Percentiles rank a stretch among this genome's conserved stretches.
These are phyloP conservation scores for Amazonetta brasiliensis DNA, from an alignment of 2,797 vertebrate genomes.

Conservation along the genomic window DNA sequence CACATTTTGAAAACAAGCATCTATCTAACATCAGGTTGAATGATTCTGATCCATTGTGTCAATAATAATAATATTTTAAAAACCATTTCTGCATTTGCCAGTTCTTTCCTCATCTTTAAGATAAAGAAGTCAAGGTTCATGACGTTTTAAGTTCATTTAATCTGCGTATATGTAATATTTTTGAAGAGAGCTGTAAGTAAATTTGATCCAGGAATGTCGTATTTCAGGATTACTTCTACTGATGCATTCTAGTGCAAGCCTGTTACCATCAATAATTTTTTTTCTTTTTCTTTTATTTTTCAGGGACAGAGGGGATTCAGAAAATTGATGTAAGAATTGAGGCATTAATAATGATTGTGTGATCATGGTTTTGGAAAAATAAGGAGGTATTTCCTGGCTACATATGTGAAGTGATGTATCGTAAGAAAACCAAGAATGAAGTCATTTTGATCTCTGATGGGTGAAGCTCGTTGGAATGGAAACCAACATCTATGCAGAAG, in stretches of 20 bases:
- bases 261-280: not conserved
- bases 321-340: not conserved
- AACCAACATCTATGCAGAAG: slow-evolving; percentile 67
- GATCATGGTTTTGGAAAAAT: slow-evolving; percentile 12
- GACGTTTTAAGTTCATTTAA: not conserved
- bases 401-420: not conserved
- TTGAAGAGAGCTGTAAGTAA: not conserved
- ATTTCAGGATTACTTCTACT: not conserved
- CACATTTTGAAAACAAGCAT: not conserved
- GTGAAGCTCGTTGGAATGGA: slow-evolving; percentile 80
- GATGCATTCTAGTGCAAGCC: not conserved
- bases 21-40: not conserved
- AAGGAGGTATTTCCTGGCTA: not conserved
- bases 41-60: not conserved
- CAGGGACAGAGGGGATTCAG: slow-evolving; percentile 28
- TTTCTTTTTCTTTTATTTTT: not conserved
- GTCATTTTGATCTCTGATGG: slow-evolving; percentile 45
- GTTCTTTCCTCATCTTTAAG: not conserved
- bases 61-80: slow-evolving; percentile 7
- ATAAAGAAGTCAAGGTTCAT: not conserved
- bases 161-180: not conserved
- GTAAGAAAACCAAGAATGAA: slow-evolving; percentile 33
- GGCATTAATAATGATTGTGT: not conserved
- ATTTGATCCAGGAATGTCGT: not conserved
- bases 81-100: not conserved